phyloP scores from a whole-genome alignment of 2,113 vertebrate species.

The Rafetus swinhoei region DNA sequence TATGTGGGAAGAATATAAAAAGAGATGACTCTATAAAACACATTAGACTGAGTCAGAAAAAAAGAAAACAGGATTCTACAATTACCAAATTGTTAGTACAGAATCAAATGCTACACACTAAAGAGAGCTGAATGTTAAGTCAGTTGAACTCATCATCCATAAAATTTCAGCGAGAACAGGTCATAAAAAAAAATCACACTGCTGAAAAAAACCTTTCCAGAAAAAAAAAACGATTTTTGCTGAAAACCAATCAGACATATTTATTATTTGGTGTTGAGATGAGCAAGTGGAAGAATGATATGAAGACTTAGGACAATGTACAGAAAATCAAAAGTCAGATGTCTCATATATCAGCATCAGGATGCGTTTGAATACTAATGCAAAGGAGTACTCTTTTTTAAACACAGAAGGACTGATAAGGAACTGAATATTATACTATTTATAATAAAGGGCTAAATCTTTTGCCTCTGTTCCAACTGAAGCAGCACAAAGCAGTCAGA shows the following conservation, averaged over 20 bases:
- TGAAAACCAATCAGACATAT: not conserved
- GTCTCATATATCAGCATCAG: not conserved
- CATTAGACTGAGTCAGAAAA: not conserved
- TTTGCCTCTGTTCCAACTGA: not conserved
- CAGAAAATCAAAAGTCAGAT: not conserved
- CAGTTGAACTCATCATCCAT: not conserved
- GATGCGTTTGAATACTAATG: not conserved
- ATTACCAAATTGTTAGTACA: not conserved
- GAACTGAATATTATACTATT: not conserved
- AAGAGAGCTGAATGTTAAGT: not conserved
- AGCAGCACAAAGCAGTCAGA: not conserved
- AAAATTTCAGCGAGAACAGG: not conserved
- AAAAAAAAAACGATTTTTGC: not conserved
- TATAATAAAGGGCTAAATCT: not conserved
- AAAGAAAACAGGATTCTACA: not conserved
- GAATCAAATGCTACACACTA: not conserved
- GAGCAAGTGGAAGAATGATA: not conserved
- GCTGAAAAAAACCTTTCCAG: not conserved
- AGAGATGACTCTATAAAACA: not conserved
- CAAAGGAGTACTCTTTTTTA: not conserved
- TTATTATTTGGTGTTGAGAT: fast-evolving
- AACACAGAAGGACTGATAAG: not conserved
- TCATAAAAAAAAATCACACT: fast-evolving
- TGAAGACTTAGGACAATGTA: not conserved
- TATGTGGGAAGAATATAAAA: not conserved